Percentiles rank a stretch among this genome's conserved stretches.
These are phyloP conservation scores for Dunckerocampus dactyliophorus DNA, from an alignment of 2,113 vertebrate genomes.

Conservation along the genomic window DNA sequence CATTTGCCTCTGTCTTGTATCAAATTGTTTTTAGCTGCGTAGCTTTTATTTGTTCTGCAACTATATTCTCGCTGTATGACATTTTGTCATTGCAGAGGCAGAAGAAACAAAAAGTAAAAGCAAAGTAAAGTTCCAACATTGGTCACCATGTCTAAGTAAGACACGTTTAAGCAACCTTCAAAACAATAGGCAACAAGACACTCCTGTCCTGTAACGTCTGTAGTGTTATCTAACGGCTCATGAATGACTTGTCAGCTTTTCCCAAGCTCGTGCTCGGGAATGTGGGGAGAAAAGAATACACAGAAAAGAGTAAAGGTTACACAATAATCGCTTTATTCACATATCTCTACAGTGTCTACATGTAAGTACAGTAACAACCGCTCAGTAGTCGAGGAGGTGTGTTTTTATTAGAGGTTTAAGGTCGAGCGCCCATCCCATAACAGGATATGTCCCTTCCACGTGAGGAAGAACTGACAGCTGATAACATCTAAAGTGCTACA, in stretches of 20 bases:
- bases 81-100: not conserved
- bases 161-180: not conserved
- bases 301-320: slow-evolving; percentile 6
- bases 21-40: not conserved
- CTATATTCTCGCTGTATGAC: not conserved
- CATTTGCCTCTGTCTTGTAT: not conserved
- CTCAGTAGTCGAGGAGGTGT: slow-evolving; percentile 46
- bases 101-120: not conserved
- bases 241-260: not conserved
- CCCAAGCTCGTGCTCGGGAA: not conserved
- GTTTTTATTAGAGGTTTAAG: slow-evolving; percentile 45
- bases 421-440: slow-evolving; percentile 46
- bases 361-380: slow-evolving; percentile 49
- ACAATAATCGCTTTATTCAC: slow-evolving; percentile 56
- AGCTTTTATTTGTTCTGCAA: too few species aligned
- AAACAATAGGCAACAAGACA: not conserved
- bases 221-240: not conserved
- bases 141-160: not conserved
- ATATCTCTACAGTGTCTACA: slow-evolving; percentile 57
- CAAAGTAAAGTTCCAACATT: not conserved
- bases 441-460: slow-evolving; percentile 35
- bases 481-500: slow-evolving; percentile 58
- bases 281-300: slow-evolving; percentile 1
- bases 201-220: too few species aligned
- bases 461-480: not conserved